phyloP scores from a whole-genome alignment of 2,888 invertebrate species.

The Lasioglossum vierecki region DNA sequence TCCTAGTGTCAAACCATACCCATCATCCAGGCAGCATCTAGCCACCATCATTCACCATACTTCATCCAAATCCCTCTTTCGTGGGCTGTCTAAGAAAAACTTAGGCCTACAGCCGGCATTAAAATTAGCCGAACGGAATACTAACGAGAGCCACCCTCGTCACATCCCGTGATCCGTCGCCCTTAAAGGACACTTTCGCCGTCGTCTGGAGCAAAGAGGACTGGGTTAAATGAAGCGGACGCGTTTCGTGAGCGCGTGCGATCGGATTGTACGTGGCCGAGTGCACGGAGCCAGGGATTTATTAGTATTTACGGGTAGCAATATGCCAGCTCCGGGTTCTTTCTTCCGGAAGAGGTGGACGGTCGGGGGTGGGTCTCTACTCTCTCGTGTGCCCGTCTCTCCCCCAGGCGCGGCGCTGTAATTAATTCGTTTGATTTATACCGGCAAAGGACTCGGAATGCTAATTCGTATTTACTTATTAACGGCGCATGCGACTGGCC shows the following conservation, averaged over 20 bases:
- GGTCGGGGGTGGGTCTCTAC: constrained; percentile 29
- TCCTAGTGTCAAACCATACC: neutral
- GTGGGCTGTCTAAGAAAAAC: neutral
- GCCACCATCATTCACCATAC: neutral
- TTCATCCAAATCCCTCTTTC: constrained; percentile 3
- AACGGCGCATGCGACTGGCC: constrained; percentile 72
- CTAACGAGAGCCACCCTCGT: neutral
- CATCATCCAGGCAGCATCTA: neutral
- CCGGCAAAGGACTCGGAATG: constrained; percentile 77
- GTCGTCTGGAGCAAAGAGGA: neutral
- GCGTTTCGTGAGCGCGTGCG: constrained; percentile 42
- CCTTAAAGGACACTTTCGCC: neutral
- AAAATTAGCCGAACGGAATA: constrained; percentile 3
- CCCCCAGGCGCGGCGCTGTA: constrained; percentile 60
- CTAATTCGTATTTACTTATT: constrained; percentile 81
- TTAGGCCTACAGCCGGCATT: neutral
- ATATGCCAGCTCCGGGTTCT: constrained; percentile 75
- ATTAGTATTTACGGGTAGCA: constrained; percentile 78
- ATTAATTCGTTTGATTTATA: constrained; percentile 81
- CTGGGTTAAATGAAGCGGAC: constrained; percentile 54
- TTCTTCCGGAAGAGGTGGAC: constrained; percentile 57
- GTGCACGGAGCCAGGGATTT: constrained; percentile 67
- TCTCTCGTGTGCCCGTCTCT: neutral
- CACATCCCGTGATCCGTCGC: neutral
- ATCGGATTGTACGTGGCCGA: constrained; percentile 34